Evolutionary conservation across 2,888 invertebrate species (phyloP).

Genomic region (Beris morrisii): DNA sequence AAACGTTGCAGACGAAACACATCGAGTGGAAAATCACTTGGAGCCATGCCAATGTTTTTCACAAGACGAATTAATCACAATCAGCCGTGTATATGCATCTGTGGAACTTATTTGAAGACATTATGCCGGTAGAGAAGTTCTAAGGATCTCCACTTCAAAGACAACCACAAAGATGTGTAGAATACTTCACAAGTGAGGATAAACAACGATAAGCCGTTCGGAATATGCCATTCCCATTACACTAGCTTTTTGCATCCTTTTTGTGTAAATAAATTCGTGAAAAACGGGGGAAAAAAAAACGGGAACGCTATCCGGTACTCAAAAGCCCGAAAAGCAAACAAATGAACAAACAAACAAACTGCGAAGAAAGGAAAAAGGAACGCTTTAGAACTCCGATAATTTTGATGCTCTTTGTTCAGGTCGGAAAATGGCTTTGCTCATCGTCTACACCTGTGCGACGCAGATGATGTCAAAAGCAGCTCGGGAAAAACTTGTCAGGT

Average conservation of each 20-base stretch:
- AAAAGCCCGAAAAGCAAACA: slow-evolving; percentile 25
- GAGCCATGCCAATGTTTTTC: no score
- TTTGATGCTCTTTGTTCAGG: slow-evolving; percentile 17
- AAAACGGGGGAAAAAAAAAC: not conserved
- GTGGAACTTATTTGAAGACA: no score
- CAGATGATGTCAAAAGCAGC: no score
- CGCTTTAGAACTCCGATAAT: not conserved
- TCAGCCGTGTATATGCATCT: no score
- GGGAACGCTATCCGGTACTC: no score
- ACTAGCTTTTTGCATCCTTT: slow-evolving; percentile 21
- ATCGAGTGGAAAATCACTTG: no score
- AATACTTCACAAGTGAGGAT: slow-evolving; percentile 16
- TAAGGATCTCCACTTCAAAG: slow-evolving; percentile 1
- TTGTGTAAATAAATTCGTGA: slow-evolving; percentile 9
- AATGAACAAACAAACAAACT: slow-evolving; percentile 14
- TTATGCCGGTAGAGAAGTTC: no score
- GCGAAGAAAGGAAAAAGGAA: not conserved
- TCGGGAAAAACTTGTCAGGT: no score
- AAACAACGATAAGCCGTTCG: slow-evolving; percentile 27
- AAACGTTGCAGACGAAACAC: no score
- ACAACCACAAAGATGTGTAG: slow-evolving; percentile 26
- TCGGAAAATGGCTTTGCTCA: not conserved
- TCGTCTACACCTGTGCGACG: no score
- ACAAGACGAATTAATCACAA: no score
- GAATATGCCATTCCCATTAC: slow-evolving; percentile 21